Evolutionary conservation across 2,797 vertebrate genomes (phyloP), one percentile per base, ranked within the genome.

Genomic region (Malurus splendens): DNA sequence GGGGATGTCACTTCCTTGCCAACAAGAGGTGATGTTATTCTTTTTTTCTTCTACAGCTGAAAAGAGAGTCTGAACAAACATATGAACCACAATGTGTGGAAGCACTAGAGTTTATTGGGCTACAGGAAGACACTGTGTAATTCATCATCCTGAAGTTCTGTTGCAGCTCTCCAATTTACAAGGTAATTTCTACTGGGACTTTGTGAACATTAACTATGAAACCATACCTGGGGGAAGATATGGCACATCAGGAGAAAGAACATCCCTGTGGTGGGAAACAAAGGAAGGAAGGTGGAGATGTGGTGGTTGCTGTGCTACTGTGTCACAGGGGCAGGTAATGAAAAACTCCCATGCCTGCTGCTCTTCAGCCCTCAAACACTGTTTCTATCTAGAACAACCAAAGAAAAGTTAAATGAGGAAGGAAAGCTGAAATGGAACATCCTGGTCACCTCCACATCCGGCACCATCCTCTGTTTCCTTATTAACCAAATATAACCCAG

Each of bases 351-450:
- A 10, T 25, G 54, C 12, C 20, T 84, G 36, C 56, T 64, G 56
- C 64, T 82, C 48, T 84, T 92, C 45, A 84, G 78, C 47, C 32
- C 50, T 88, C 30, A 3, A 28, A 65, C 14, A 60, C 41, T 2
- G 0, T 48, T 89, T 80, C 71, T 90, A 61, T 27, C 77, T 47
- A 39, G 30, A 74, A 45, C 45, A 86, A 90, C 64, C 91, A 92
- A 86, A 88, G 68, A 87, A 88, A 89, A 88, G 72, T 51, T 91
- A 95, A 91, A 92, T 65, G 81, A 93, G 92, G 90, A 95, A 94
- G 94, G 90, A 91, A 95, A 91, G 47, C 88, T 91, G 78, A 82
- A 91, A 91, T 88, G 88, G 92, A 95, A 94, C 86, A 92, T 94
- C 81, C 81, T 79, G 86, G 28, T 92, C 78, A 90, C 90, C 83